Percentiles rank a stretch among this genome's conserved stretches.
Evolutionary conservation across 64 coral and sea anemone species (phyloP).

Genomic region (Orbicella faveolata): DNA sequence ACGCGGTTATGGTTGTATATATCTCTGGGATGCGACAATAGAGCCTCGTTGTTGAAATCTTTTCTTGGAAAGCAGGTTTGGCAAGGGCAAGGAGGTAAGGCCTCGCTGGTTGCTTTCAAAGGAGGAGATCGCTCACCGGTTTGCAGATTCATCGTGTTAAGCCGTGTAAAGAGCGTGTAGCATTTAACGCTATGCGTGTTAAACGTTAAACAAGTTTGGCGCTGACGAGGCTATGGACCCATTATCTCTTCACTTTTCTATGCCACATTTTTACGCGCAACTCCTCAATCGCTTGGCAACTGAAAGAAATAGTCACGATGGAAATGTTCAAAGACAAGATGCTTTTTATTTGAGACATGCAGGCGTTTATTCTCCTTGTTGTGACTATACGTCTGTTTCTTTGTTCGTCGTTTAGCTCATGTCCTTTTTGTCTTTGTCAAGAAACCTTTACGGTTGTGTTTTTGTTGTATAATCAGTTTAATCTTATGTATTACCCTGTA

Average conservation of each 20-base stretch:
- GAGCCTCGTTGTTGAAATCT: slow-evolving; percentile 2
- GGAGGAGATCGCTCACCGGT: not conserved
- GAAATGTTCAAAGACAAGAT: not conserved
- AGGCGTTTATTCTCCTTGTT: not conserved
- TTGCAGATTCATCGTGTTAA: not conserved
- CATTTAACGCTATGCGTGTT: not conserved
- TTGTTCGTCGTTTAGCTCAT: no score
- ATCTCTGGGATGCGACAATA: not conserved
- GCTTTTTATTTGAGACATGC: not conserved
- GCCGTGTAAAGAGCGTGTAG: not conserved
- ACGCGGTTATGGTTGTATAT: not conserved
- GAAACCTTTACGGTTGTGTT: not conserved
- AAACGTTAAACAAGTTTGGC: not conserved
- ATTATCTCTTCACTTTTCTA: slow-evolving; percentile 11
- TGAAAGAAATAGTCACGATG: not conserved
- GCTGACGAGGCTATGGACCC: not conserved
- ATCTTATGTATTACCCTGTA: not conserved
- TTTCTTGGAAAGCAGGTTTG: not conserved
- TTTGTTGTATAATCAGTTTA: not conserved
- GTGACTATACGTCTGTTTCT: not conserved
- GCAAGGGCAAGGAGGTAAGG: not conserved
- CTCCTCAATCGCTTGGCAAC: slow-evolving; percentile 21
- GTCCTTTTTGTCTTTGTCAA: no score
- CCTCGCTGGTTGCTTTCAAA: not conserved
- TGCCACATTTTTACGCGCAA: slow-evolving; percentile 9